Base-by-base conservation (phyloP, 1,140 invertebrate genomes). In the Drosophila elegans region DNA sequence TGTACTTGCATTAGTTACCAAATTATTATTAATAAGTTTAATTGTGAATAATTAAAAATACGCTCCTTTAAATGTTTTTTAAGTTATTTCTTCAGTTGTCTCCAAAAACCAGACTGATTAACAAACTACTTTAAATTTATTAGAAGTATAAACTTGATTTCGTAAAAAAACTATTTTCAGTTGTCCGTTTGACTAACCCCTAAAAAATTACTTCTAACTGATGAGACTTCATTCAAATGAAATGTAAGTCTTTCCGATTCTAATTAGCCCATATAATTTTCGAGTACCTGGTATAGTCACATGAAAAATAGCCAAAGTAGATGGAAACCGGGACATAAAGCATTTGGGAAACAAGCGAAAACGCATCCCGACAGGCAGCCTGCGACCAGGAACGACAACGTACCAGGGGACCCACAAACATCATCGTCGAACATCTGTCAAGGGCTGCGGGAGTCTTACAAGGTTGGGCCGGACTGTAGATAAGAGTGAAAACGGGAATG, bases 311-410 rank as follows among this genome's bases (percentile, higher is more conserved):
- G 3, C 10, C 9, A 5, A n/a, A 54, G 21, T 38, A n/a, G 46
- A 9, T n/a, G 12, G 16, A 60, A 52, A 32, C 16, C 38, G 16
- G 38, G 63, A 63, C 57, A 62, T 55, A 46, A 39, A 21, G 2
- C 49, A 63, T 6, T 6, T 29, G 32, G 53, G 49, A 49, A 82
- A 68, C 68, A 74, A 54, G 64, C 60, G 34, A 57, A 34, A 81
- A 45, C 61, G 38, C 21, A 39, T 46, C 55, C 59, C 60, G 49
- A 66, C 27, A 51, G 44, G 60, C 27, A 39, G 34, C 60, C 36
- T n/a, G 41, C 27, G n/a, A 25, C 12, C 5, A 27, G 25, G 10
- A 25, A 42, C 34, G 44, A 64, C 42, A 66, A 6, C n/a, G 25
- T 59, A 38, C 25, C 60, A 62, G 38, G 36, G 54, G 55, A 10